phyloP scores from a whole-genome alignment of 53 echinoderm and acorn worm genomes.

The Echinometra lucunter region DNA sequence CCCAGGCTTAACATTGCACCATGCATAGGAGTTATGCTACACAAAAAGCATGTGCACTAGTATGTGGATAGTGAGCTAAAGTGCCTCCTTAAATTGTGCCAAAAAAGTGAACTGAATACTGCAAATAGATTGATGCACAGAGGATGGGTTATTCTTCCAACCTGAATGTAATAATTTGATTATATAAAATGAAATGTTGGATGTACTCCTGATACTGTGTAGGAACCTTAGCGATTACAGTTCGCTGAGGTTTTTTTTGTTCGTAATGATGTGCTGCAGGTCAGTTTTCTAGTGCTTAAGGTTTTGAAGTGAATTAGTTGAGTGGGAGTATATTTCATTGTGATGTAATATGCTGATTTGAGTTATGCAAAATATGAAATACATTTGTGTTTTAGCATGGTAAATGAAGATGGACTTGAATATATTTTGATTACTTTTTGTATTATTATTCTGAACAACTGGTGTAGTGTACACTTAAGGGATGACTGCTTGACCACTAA shows the following conservation, averaged over 20 bases:
- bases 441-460: neutral
- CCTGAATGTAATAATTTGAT: neutral
- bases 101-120: neutral
- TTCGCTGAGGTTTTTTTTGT: neutral
- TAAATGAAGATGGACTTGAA: neutral
- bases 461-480: too few species aligned
- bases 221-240: neutral
- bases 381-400: neutral
- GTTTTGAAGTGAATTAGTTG: neutral
- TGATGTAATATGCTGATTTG: neutral
- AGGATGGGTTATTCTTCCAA: neutral
- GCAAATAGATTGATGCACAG: slow-evolving; percentile 2
- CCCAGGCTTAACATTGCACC: slow-evolving; percentile 14
- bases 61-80: neutral
- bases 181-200: neutral
- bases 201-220: neutral
- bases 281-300: neutral
- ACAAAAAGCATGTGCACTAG: slow-evolving; percentile 45
- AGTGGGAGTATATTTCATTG: neutral
- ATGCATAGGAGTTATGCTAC: slow-evolving; percentile 34
- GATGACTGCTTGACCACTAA: too few species aligned
- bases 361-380: neutral
- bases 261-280: neutral
- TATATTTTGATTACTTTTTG: neutral
- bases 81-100: slow-evolving; percentile 58